These are phyloP conservation scores for Caenorhabditis sp. DNA, from an alignment of 2,888 invertebrate species.

Conservation along the genomic window DNA sequence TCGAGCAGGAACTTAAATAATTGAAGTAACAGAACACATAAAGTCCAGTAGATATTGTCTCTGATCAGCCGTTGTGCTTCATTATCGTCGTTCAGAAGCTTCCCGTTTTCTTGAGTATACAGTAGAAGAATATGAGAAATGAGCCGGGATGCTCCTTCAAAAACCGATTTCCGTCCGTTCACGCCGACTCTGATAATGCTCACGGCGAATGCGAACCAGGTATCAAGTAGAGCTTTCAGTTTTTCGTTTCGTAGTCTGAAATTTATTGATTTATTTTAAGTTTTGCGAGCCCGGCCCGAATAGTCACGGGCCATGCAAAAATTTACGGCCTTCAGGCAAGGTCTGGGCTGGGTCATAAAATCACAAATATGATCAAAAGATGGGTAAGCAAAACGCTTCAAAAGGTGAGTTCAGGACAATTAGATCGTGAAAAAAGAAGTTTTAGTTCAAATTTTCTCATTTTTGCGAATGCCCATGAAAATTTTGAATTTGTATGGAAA, in stretches of 20 bases:
- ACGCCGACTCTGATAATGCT: conserved; percentile 38
- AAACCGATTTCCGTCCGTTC: conserved; percentile 6
- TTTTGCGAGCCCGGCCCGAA: too few species aligned
- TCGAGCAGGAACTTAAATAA: conserved; percentile 28
- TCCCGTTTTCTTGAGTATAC: conserved; percentile 43
- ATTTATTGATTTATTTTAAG: too few species aligned
- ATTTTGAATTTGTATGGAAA: too few species aligned
- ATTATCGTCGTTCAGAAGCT: conserved; percentile 22
- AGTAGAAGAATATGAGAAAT: conserved; percentile 17
- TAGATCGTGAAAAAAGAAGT: too few species aligned
- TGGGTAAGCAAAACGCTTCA: too few species aligned
- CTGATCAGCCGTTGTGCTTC: conserved; percentile 24
- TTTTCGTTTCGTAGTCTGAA: conserved; percentile 26
- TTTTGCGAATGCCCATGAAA: too few species aligned
- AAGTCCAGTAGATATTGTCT: conserved; percentile 28
- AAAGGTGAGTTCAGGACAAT: too few species aligned
- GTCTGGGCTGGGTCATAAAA: too few species aligned
- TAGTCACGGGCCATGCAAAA: too few species aligned
- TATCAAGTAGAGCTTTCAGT: conserved; percentile 28
- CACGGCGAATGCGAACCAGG: conserved; percentile 46
- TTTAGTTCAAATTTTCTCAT: too few species aligned
- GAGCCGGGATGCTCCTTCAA: conserved; percentile 24
- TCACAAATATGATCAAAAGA: too few species aligned
- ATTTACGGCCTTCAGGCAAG: too few species aligned
- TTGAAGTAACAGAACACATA: conserved; percentile 32